Conservation (phyloP, 2,797 vertebrate genomes). For the Rhyacichthys aspro region DNA sequence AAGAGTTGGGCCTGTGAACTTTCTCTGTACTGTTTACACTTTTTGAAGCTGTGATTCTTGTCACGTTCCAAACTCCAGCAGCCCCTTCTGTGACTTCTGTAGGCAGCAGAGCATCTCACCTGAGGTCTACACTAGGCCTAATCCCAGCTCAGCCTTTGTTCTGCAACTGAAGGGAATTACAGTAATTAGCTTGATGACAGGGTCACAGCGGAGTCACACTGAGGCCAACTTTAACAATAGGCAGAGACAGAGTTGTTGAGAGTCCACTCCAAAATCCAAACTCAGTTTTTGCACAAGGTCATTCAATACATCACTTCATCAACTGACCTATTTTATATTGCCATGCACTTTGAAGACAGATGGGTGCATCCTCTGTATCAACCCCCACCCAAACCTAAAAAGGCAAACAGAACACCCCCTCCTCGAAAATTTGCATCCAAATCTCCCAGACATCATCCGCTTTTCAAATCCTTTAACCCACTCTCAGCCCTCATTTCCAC, state of each 20-base stretch:
- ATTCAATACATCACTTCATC: neutral
- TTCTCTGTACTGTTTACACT: too few species aligned
- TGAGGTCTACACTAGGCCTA: constrained; percentile 18
- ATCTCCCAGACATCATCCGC: constrained; percentile 39
- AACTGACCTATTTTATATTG: neutral
- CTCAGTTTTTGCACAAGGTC: neutral
- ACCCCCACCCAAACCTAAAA: constrained; percentile 12
- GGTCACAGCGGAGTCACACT: constrained; percentile 18
- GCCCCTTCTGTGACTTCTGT: neutral
- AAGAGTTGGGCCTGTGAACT: too few species aligned
- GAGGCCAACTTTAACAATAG: constrained; percentile 10
- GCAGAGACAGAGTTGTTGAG: constrained; percentile 7
- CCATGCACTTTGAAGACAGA: constrained; percentile 28
- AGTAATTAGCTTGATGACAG: constrained; percentile 63
- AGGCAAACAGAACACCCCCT: neutral
- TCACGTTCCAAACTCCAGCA: neutral
- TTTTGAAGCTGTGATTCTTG: neutral
- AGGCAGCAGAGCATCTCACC: constrained; percentile 18
- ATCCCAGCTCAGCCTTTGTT: constrained; percentile 62
- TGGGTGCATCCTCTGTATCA: constrained; percentile 10
- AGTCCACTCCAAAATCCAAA: neutral
- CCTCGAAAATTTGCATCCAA: constrained; percentile 19
- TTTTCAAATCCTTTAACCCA: constrained; percentile 31
- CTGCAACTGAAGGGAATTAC: constrained; percentile 59
- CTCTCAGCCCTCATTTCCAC: neutral